A percentile compares a stretch with the other conserved stretches of the same genome.
These are phyloP conservation scores for Todiramphus saurophagus DNA, from an alignment of 2,113 vertebrate genomes.

Conservation along the genomic window DNA sequence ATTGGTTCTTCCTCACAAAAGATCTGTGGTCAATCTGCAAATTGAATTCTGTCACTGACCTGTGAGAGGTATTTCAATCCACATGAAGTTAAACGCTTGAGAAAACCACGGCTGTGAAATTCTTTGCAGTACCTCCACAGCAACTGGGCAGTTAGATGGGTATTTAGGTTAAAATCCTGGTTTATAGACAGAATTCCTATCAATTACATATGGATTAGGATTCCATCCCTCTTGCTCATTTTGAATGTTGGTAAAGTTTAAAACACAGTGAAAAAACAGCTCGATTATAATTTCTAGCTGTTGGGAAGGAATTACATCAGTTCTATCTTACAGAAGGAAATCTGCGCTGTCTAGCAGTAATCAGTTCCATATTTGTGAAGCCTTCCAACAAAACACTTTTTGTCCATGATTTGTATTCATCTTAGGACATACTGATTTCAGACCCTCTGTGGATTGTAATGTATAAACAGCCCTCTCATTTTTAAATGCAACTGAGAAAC, in stretches of 20 bases:
- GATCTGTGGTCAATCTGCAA: background rate
- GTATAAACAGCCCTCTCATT: constrained; percentile 51
- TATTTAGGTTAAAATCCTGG: background rate
- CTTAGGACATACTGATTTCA: constrained; percentile 32
- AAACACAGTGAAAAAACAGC: background rate
- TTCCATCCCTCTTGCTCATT: constrained; percentile 22
- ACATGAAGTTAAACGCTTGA: background rate
- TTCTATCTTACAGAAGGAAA: constrained; percentile 47
- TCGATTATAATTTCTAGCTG: constrained; percentile 12
- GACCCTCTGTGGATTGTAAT: constrained; percentile 45
- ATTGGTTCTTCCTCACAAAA: background rate
- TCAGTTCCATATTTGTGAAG: constrained; percentile 54
- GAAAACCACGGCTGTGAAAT: background rate
- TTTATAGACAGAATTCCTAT: background rate
- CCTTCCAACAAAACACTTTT: constrained; percentile 54
- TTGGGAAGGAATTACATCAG: constrained; percentile 50
- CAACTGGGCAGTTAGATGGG: background rate
- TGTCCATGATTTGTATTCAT: constrained; percentile 47
- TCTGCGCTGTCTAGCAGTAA: constrained; percentile 32
- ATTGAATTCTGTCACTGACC: constrained; percentile 45
- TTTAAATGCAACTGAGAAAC: constrained; percentile 38
- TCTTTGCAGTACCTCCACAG: background rate
- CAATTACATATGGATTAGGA: background rate
- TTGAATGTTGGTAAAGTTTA: background rate
- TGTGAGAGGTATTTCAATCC: background rate